A percentile compares a stretch with the other conserved stretches of the same genome.
phyloP scores from a whole-genome alignment of 2,888 invertebrate species.

The Caenorhabditis japonica region DNA sequence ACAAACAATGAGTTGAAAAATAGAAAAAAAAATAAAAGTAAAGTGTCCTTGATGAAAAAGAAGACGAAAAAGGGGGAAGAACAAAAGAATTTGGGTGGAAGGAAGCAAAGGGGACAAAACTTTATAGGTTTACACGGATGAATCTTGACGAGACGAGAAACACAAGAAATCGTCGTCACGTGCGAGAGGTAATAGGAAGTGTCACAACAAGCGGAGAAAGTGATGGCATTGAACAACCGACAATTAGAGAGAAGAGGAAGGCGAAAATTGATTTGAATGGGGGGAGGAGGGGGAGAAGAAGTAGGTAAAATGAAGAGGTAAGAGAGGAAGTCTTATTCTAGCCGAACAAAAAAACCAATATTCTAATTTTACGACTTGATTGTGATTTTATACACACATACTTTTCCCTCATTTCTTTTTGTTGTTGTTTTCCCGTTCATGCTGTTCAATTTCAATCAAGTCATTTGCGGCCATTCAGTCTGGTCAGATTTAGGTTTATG shows the following conservation, averaged over 20 bases:
- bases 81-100: slow-evolving; percentile 14
- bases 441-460: no score
- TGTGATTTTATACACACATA: no score
- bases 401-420: no score
- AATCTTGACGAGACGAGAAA: slow-evolving; percentile 29
- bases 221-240: slow-evolving; percentile 33
- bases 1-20: background rate
- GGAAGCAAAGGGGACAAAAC: slow-evolving; percentile 17
- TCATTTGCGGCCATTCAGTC: no score
- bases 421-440: no score
- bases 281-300: slow-evolving; percentile 2
- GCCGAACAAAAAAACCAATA: no score
- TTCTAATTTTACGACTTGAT: no score
- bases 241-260: slow-evolving; percentile 13
- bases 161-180: slow-evolving; percentile 5
- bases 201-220: slow-evolving; percentile 46
- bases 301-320: background rate
- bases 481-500: no score
- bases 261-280: slow-evolving; percentile 16
- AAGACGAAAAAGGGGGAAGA: slow-evolving; percentile 12
- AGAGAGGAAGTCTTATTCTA: slow-evolving; percentile 13
- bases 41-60: slow-evolving; percentile 14
- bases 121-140: slow-evolving; percentile 34
- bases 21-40: slow-evolving; percentile 6
- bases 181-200: slow-evolving; percentile 40